phyloP scores from a whole-genome alignment of 2,888 invertebrate genomes.

The Seira musarum region DNA sequence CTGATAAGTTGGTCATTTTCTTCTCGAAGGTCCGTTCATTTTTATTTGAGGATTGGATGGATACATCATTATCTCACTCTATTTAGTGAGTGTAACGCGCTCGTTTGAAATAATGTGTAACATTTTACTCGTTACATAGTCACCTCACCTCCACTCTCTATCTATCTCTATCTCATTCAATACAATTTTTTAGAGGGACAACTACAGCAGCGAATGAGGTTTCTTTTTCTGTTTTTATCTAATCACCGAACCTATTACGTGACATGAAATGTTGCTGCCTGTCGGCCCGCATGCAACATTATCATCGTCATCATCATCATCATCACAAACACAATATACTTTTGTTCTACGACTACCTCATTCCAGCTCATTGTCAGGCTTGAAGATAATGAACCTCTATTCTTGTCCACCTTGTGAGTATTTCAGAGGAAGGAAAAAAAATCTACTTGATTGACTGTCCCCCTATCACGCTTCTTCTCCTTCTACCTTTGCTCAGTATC shows the following conservation, averaged over 20 bases:
- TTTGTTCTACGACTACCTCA: too few species aligned
- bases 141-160: not conserved
- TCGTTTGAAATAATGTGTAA: not conserved
- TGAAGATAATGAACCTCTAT: slow-evolving; percentile 45
- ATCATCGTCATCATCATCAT: slow-evolving; percentile 29
- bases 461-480: slow-evolving; percentile 25
- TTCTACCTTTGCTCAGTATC: slow-evolving; percentile 25
- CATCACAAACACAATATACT: not conserved
- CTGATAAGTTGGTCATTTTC: too few species aligned
- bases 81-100: not conserved
- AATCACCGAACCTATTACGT: slow-evolving; percentile 55
- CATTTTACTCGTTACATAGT: not conserved
- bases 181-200: too few species aligned
- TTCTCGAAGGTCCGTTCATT: not conserved
- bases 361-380: not conserved
- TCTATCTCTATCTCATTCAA: too few species aligned
- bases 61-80: not conserved
- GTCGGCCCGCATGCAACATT: slow-evolving; percentile 43
- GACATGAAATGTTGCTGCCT: slow-evolving; percentile 56
- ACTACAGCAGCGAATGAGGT: too few species aligned
- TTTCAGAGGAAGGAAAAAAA: not conserved
- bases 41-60: too few species aligned
- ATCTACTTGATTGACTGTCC: slow-evolving; percentile 32
- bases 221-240: slow-evolving; percentile 35
- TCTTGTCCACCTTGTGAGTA: slow-evolving; percentile 39